Base-by-base conservation (phyloP, 1,140 invertebrate genomes). In the Papilio polytes region DNA sequence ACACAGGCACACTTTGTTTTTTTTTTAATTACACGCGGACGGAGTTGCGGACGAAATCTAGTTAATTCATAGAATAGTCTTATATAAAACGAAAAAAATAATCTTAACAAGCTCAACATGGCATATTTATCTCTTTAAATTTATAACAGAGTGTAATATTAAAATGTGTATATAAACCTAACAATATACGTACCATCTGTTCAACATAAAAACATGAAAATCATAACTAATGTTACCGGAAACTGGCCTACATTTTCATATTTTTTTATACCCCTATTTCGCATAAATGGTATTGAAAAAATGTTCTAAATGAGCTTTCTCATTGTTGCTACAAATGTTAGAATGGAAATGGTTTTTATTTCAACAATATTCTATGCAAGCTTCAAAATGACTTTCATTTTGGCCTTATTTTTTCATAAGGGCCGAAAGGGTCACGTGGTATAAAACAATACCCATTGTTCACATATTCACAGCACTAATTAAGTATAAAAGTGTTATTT, bases 201-300 rank as follows among this genome's bases (percentile, higher is more conserved):
- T 31, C 63, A 36, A 66, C 26, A 66, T 66, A 12, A 66, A 70
- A 70, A 36, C 13, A 70, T 70, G 22, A 70, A 70, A 70, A 36
- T 70, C 22, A 63, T 31, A 26, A 63, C 59, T 26, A 63, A 63
- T 31, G 59, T 12, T 63, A 63, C 59, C 59, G 59, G 59, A 22
- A 26, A 26, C 59, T 15, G 59, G 59, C 59, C 59, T 31, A 63
- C 22, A 63, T 63, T 63, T 63, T 63, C 22, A 63, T 63, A 7
- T 70, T 66, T 70, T 66, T 66, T 70, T 70, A 70, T 70, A 12
- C 63, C 63, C 7, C 63, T 70, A 70, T 70, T 70, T 70, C 26
- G 26, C 26, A 70, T 70, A 70, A 70, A 70, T 70, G 26, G 63
- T 70, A 70, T 70, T 70, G 63, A 70, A 70, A 70, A 70, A 70